phyloP scores from a whole-genome alignment of 2,113 vertebrate species.

The Prochilodus magdalenae region DNA sequence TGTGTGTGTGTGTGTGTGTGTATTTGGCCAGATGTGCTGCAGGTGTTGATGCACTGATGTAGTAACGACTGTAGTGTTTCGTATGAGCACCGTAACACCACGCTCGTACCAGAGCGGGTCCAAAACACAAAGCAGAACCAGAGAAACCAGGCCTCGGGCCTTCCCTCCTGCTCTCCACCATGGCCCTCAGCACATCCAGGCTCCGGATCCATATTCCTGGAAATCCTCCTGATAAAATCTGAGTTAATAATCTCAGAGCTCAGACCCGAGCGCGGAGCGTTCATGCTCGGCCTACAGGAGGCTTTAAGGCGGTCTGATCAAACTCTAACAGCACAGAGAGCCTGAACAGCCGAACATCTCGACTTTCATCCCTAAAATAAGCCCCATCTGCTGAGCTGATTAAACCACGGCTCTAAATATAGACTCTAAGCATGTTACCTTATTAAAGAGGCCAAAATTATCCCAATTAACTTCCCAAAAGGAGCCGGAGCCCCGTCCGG shows the following conservation, averaged over 20 bases:
- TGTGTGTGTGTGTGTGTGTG: no score
- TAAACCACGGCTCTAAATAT: conserved; percentile 24
- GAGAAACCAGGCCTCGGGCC: no score
- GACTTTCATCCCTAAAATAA: not conserved
- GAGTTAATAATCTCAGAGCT: not conserved
- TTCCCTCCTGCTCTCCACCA: no score
- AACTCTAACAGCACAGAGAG: not conserved
- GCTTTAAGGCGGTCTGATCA: not conserved
- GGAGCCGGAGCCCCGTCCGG: not conserved
- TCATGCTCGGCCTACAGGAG: not conserved
- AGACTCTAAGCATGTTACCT: conserved; percentile 36
- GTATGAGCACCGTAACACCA: no score
- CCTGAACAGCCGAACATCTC: not conserved
- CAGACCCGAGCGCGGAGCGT: no score
- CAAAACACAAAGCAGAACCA: no score
- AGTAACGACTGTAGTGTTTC: no score
- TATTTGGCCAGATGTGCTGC: no score
- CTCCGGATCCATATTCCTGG: not conserved
- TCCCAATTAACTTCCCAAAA: conserved; percentile 9
- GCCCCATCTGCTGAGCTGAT: conserved; percentile 12
- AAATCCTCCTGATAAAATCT: not conserved
- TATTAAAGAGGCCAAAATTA: conserved; percentile 3
- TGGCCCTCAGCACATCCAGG: not conserved
- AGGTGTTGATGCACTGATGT: no score
- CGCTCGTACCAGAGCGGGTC: no score